These are phyloP conservation scores for Dipodomys stephensi DNA, from an alignment of 2,113 vertebrate genomes.

Conservation along the genomic window DNA sequence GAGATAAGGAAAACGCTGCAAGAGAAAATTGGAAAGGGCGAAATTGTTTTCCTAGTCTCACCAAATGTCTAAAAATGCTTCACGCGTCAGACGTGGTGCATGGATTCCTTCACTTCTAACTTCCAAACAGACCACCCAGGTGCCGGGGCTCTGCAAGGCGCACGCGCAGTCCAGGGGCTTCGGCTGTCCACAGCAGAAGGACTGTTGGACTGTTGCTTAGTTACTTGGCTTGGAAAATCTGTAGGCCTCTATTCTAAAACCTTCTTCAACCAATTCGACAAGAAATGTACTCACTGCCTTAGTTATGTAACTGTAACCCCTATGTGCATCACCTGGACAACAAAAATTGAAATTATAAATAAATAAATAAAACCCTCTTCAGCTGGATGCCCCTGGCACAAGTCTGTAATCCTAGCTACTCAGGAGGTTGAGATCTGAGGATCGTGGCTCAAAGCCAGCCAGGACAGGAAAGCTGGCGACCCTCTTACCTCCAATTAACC, in stretches of 20 bases:
- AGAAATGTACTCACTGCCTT: no score
- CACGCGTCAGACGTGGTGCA: not conserved
- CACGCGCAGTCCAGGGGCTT: not conserved
- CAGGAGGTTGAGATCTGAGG: no score
- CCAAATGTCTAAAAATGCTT: slow-evolving; percentile 58
- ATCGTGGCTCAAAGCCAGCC: no score
- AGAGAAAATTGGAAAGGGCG: slow-evolving; percentile 65
- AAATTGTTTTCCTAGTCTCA: slow-evolving; percentile 38
- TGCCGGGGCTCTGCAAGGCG: not conserved
- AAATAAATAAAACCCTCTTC: no score
- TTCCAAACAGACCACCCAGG: not conserved
- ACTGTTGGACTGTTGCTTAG: not conserved
- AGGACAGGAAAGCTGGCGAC: no score
- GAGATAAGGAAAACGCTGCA: not conserved
- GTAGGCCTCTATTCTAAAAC: not conserved
- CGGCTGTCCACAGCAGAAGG: not conserved
- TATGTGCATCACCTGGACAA: no score
- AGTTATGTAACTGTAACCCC: no score
- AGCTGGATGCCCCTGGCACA: no score
- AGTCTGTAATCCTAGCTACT: no score
- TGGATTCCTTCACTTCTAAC: slow-evolving; percentile 16
- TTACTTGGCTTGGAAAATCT: not conserved
- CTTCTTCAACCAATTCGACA: no score
- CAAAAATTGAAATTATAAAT: no score
- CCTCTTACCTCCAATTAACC: no score